Base-by-base conservation (phyloP, 1,140 invertebrate species). In the Sycobia sp. region DNA sequence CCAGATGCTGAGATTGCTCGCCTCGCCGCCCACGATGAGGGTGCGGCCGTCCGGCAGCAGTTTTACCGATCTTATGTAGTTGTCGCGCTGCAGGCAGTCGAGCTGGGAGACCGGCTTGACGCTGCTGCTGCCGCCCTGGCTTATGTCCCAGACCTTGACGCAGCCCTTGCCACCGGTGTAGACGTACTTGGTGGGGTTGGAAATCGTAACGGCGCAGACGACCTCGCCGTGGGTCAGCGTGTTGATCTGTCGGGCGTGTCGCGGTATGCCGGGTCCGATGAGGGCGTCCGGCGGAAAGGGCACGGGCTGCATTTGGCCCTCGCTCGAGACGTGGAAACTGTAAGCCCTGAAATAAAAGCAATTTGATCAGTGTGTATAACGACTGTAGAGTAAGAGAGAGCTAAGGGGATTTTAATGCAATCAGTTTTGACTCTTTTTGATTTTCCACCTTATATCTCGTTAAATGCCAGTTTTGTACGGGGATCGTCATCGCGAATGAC, bases 111-210 rank as follows among this genome's bases (percentile, higher is more conserved):
- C 88, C 4, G 95, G 94, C 59, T 80, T 80, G 14, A 72, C 72
- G 76, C 86, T 90, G 68, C 94, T 94, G 36, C 86, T 86, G 4
- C 88, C 90, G 1, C 93, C 91, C 74, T 94, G 91, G 77, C 91
- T 92, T 69, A 97, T 92, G 74, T 93, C 91, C 91, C 91, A 93
- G 25, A 99, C 92, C 83, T 99, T 99, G 58, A 99, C 96, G 82
- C 95, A 98, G 27, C 97, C 96, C 82, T 99, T 98, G 61, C 97
- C 97, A 11, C 97, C 97, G 4, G 97, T 99, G 81, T 98, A 99
- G 4, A 98, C 95, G 78, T 96, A 94, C 75, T 95, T 90, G 56
- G 93, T 95, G 25, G 93, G 91, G 82, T 93, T 93, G 77, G 85
- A 98, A 86, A 86, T 94, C 84, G 83, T 98, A 83, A 85, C 97